A percentile compares a stretch with the other conserved stretches of the same genome.
phyloP scores from a whole-genome alignment of 2,113 vertebrate species.

The Cnemophilus loriae region DNA sequence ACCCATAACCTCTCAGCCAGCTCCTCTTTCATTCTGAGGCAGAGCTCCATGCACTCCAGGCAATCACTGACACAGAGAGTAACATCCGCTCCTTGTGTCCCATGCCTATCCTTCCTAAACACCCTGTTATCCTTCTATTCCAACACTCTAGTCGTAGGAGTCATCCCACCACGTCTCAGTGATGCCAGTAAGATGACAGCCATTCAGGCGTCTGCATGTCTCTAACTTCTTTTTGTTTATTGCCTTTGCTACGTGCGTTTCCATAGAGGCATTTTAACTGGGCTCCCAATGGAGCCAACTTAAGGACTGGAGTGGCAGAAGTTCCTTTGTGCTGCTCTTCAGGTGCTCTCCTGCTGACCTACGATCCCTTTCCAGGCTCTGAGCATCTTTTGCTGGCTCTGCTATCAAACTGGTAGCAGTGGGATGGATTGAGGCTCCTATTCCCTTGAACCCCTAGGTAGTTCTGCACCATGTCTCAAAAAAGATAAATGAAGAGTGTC shows the following conservation, averaged over 20 bases:
- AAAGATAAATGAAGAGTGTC: not conserved
- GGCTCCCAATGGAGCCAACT: accelerated
- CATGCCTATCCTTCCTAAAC: not conserved
- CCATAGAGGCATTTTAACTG: not conserved
- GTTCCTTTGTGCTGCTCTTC: not conserved
- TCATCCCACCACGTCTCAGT: not conserved
- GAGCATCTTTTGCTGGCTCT: not conserved
- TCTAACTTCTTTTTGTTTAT: not conserved
- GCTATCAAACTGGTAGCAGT: not conserved
- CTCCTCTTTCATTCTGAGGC: accelerated
- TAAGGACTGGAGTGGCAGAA: not conserved
- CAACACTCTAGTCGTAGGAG: not conserved
- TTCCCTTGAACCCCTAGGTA: not conserved
- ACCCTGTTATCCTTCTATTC: not conserved
- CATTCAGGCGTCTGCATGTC: not conserved
- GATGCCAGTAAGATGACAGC: not conserved
- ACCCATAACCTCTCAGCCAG: not conserved
- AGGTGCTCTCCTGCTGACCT: not conserved
- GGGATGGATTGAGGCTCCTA: not conserved
- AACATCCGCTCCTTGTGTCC: not conserved
- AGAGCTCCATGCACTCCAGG: accelerated
- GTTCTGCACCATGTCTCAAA: not conserved
- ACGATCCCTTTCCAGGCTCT: not conserved
- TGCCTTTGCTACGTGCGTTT: accelerated
- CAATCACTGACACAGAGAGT: not conserved